Evolutionary conservation across 2,113 vertebrate genomes (phyloP).

Genomic region (Oenanthe melanoleuca): DNA sequence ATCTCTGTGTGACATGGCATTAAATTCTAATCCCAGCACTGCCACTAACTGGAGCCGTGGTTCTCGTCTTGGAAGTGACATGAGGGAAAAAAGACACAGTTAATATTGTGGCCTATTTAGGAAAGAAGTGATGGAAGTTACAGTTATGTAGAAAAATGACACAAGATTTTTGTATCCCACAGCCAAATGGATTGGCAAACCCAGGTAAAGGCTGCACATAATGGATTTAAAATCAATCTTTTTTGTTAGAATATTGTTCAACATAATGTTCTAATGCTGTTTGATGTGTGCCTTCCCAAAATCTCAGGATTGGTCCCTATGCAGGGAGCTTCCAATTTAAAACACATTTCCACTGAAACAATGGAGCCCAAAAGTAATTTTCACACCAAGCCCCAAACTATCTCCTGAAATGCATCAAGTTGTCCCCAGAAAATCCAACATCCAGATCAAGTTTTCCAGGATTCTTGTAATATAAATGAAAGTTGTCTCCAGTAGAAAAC

Average conservation of each 20-base stretch:
- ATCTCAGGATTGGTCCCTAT: background rate
- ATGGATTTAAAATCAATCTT: background rate
- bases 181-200: background rate
- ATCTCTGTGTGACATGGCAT: background rate
- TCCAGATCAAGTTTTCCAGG: background rate
- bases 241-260: background rate
- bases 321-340: background rate
- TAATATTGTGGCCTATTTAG: background rate
- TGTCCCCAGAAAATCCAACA: too few relatives aligned
- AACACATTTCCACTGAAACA: background rate
- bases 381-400: background rate
- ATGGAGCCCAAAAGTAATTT: background rate
- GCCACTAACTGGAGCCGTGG: background rate
- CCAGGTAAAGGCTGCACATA: background rate
- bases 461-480: background rate
- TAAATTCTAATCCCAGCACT: conserved; percentile 1
- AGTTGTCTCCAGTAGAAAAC: background rate
- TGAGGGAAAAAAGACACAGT: background rate
- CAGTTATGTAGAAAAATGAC: background rate
- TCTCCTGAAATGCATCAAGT: background rate
- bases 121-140: background rate
- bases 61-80: background rate
- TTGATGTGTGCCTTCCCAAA: background rate
- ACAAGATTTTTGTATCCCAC: background rate
- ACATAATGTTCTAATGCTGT: background rate